These are phyloP conservation scores for Microcebus lehilahytsara DNA, from an alignment of 2,113 vertebrate species.

Conservation along the genomic window DNA sequence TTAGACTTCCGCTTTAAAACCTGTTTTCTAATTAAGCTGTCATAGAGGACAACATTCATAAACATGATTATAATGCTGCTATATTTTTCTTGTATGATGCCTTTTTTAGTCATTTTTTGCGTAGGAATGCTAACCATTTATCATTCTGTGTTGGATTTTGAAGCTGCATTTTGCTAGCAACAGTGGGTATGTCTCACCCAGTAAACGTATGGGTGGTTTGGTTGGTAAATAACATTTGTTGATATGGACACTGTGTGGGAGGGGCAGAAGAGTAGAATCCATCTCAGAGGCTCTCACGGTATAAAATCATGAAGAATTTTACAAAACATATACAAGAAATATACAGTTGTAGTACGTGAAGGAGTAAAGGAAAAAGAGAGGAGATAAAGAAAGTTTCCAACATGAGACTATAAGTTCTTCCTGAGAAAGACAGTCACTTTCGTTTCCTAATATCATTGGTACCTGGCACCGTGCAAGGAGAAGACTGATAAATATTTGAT, in stretches of 20 bases:
- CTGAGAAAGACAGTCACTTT: background rate
- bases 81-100: slow-evolving; percentile 27
- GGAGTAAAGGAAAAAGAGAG: background rate
- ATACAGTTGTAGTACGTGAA: background rate
- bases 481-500: background rate
- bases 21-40: slow-evolving; percentile 38
- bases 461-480: background rate
- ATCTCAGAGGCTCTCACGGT: background rate
- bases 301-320: background rate
- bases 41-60: slow-evolving; percentile 38
- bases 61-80: slow-evolving; percentile 35
- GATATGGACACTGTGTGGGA: background rate
- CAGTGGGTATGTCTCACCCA: background rate
- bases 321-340: background rate
- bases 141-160: background rate
- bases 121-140: background rate
- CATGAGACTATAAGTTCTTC: background rate
- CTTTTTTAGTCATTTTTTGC: slow-evolving; percentile 28
- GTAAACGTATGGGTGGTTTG: background rate
- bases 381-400: background rate
- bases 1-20: slow-evolving; percentile 47
- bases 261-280: background rate
- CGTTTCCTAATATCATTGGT: background rate
- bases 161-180: background rate
- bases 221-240: background rate